phyloP scores from a whole-genome alignment of 2,113 vertebrate species.

The Neogale vison region DNA sequence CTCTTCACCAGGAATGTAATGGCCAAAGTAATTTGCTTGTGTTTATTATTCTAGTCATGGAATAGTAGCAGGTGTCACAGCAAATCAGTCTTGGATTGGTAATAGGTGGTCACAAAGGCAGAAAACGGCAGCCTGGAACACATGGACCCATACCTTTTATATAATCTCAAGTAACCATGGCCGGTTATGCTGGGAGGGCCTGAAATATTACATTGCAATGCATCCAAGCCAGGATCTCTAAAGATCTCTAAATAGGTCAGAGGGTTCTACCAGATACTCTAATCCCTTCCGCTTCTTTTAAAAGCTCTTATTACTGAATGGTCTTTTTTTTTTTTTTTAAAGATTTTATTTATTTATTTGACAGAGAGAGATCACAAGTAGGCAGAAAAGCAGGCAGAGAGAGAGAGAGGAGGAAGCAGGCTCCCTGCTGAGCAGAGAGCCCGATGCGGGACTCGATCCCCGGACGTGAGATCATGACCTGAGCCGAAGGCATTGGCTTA shows the following conservation, averaged over 20 bases:
- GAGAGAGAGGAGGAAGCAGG: no score
- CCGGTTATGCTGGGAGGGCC: background rate
- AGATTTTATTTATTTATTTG: no score
- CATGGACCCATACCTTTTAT: background rate
- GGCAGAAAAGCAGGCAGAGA: no score
- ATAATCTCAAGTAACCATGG: background rate
- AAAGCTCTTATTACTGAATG: constrained; percentile 30
- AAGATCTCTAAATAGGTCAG: constrained; percentile 41
- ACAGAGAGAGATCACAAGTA: no score
- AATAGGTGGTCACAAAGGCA: constrained; percentile 9
- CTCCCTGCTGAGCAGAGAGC: no score
- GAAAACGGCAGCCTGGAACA: background rate
- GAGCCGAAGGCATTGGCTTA: no score
- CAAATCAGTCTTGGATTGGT: background rate
- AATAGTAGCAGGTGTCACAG: background rate
- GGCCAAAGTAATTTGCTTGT: background rate
- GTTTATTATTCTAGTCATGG: constrained; percentile 50
- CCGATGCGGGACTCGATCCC: no score
- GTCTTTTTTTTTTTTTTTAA: no score
- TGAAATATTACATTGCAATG: background rate
- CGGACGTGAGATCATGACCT: no score
- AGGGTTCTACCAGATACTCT: background rate
- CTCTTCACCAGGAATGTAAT: background rate
- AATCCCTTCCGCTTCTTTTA: constrained; percentile 1
- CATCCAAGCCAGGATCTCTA: background rate